Evolutionary conservation across 2,797 vertebrate genomes (phyloP), one percentile per base, ranked within the genome.

Genomic region (Sciurus carolinensis): DNA sequence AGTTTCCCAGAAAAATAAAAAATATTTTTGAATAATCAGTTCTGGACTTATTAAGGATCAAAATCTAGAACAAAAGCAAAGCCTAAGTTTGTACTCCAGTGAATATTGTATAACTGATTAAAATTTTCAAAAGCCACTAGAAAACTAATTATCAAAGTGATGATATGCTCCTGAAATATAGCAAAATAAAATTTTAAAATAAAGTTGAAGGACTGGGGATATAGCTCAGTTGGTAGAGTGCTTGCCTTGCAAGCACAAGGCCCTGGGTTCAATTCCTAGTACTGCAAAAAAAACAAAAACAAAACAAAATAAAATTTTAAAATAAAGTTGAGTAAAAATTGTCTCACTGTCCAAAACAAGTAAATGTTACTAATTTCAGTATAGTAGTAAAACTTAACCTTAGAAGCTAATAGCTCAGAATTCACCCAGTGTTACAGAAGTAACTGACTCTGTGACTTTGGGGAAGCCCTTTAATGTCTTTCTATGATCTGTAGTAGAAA

Each of bases 161-260:
- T 24, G 85, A 84, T 4, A 67, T 76, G 4, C 47, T 94, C 36
- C 59, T 92, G 20, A 87, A 94, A 66, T 71, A 83, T 39, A 87
- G 33, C 50, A 95, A 95, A 87, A 85, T 95, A 82, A 80, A 86
- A 85, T 36, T 82, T 91, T 84, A 66, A 91, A 83, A 87, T n/a
- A 76, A 81, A 92, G 76, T 67, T 84, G 12, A 64, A 39, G 39
- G 39, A 39, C 39, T 39, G 39, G 39, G 39, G 39, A 39, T 39
- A 39, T 39, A 39, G 39, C 39, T 39, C 39, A 39, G 39, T 39
- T 5, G 39, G 39, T 39, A 39, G 39, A 39, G 39, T 39, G 39
- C 39, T 39, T 39, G 39, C 39, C 39, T 39, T 39, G 39, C 39
- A 39, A 39, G 3, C 39, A 39, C 39, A 39, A 39, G 39, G 39